Percentiles rank a stretch among this genome's conserved stretches.
Evolutionary conservation across 2,113 vertebrate species (phyloP).

Genomic region (Numenius arquata): DNA sequence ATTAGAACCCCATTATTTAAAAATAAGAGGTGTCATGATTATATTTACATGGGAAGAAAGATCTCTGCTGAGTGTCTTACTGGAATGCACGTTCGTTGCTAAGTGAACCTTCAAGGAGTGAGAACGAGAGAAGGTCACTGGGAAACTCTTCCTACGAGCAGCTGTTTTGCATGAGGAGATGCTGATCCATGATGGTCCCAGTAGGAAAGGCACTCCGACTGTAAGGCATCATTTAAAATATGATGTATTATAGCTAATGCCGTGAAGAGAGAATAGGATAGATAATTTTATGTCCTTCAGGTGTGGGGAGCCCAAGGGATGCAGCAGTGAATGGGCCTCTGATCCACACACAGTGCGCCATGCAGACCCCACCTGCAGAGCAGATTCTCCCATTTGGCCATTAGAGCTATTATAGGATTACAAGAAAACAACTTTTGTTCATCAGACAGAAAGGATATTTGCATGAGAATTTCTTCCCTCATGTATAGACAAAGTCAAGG

Average conservation of each 20-base stretch:
- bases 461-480: not conserved
- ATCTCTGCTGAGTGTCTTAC: not conserved
- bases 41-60: not conserved
- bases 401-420: not conserved
- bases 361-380: not conserved
- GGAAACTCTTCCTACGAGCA: not conserved
- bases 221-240: not conserved
- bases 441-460: not conserved
- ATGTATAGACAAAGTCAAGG: not conserved
- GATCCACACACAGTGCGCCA: rapidly evolving
- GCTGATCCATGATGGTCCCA: not conserved
- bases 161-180: not conserved
- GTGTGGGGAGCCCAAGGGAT: not conserved
- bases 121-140: not conserved
- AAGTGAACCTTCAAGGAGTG: not conserved
- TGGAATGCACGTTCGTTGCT: not conserved
- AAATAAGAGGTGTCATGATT: not conserved
- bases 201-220: not conserved
- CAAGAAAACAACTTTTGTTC: not conserved
- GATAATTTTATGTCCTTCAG: not conserved
- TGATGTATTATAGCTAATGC: not conserved
- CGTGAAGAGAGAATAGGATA: not conserved
- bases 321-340: not conserved
- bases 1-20: no score
- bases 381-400: not conserved